Evolutionary conservation across 2,888 invertebrate species (phyloP), one percentile per base, ranked within the genome.

Genomic region (Panorpa germanica): DNA sequence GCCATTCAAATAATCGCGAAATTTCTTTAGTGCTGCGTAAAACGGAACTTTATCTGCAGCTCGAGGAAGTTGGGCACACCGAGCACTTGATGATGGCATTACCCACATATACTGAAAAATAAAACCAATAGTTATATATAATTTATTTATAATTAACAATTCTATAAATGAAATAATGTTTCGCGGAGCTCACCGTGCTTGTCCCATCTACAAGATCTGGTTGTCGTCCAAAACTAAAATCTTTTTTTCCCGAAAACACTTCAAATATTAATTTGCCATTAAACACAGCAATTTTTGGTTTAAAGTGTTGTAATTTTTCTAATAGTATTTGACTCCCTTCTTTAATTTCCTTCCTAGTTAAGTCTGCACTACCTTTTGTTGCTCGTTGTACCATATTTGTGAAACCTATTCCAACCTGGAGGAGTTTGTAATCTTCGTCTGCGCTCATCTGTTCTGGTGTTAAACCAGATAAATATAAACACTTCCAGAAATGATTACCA

Each of bases 401-500:
- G 58, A 96, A 93, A 4, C 95, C 95, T 48, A 96, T 93, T 36
- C 95, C 93, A 52, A 80, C 80, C 55, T 88, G 82, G 31, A 91
- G 56, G 34, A 95, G 59, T 59, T 86, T 86, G 50, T 77, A 83
- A 57, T 96, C 95, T 55, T 95, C 93, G 47, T 91, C 88, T 3
- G 93, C 90, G 44, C 81, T 88, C 77, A 95, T 78, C 50, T 88
- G 91, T 49, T 91, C 88, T 35, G 86, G 71, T 10, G 91, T 93
- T 34, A 96, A 65, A 5, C 93, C 93, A 27, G 91, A 86, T 41
- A 93, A 61, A 57, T 85, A 91, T 37, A 95, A 62, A 53, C 93
- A 95, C 63, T 93, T 93, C 95, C 95, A 96, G 62, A 96, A 95
- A 62, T 96, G 96, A 61, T 96, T 96, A 25, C 95, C 95, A 25